Evolutionary conservation across 2,888 invertebrate genomes (phyloP), one percentile per base, ranked within the genome.

Genomic region (Euplagia quadripunctaria): DNA sequence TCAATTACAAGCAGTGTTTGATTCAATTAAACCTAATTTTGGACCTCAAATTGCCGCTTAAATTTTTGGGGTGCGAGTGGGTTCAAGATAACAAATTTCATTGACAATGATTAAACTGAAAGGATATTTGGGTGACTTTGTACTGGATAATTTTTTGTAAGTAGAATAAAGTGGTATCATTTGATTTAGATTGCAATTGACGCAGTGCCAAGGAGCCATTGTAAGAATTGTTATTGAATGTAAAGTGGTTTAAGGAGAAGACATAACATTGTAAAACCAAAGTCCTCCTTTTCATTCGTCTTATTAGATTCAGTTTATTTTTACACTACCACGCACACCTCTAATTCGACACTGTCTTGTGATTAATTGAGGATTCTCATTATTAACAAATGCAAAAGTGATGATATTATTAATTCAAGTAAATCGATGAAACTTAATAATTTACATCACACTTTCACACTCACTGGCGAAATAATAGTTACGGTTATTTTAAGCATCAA

Each of bases 1-100:
- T 58, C 83, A 83, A 78, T 82, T 75, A 79, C 17, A 76, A 74
- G 55, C 9, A 70, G 64, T 73, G n/a, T 77, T 75, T 79, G 77
- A 80, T 80, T 80, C 79, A 82, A 84, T 84, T 82, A 82, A 9
- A 67, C 9, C 46, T 63, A 73, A 75, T 81, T 79, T 78, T 71
- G 79, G 69, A 64, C 9, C 55, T 71, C 64, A 76, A 83, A 79
- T 84, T 78, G 77, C 71, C 68, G 77, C 46, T 79, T 79, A 76
- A 16, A 71, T 78, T 80, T 83, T 81, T 77, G 66, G 69, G 73
- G 68, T 77, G 64, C 76, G 71, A 77, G 76, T 82, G 78, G 71
- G 78, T 51, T 77, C 67, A 64, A 75, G 64, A 74, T 76, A 77
- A 78, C 68, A 41, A 14, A 58, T 72, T 76, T 70, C 71, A 81